Evolutionary conservation across 2,888 invertebrate genomes (phyloP).

Genomic region (Drosophila macrospina): DNA sequence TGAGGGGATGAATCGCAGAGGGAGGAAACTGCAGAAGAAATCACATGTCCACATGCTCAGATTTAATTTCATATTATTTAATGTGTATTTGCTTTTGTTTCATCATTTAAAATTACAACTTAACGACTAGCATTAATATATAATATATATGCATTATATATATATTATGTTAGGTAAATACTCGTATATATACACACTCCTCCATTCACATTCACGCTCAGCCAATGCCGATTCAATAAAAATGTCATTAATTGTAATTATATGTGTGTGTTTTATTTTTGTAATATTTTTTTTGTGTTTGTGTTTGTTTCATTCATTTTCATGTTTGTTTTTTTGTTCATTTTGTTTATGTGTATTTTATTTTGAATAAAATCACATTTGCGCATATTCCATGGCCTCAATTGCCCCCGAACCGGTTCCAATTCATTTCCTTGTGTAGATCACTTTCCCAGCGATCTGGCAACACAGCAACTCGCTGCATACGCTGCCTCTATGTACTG

Average conservation of each 20-base stretch:
- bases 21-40: not conserved
- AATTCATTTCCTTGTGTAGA: not conserved
- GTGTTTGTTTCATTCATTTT: constrained; percentile 13
- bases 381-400: constrained; percentile 72
- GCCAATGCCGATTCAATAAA: constrained; percentile 68
- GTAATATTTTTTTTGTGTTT: constrained; percentile 58
- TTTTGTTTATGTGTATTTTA: constrained; percentile 81
- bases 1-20: constrained; percentile 43
- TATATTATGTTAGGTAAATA: constrained; percentile 63
- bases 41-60: constrained; percentile 28
- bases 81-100: constrained; percentile 79
- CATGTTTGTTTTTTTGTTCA: constrained; percentile 15
- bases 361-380: constrained; percentile 84
- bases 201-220: constrained; percentile 49
- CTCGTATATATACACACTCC: constrained; percentile 65
- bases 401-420: constrained; percentile 44
- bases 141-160: constrained; percentile 51
- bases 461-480: constrained; percentile 10
- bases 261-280: constrained; percentile 34
- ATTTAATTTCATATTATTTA: constrained; percentile 72
- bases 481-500: not conserved
- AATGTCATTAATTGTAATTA: constrained; percentile 73
- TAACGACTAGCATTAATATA: constrained; percentile 69
- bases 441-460: constrained; percentile 11
- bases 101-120: constrained; percentile 79